Base-by-base conservation (phyloP, 2,113 vertebrate species). In the Eulemur rufifrons region DNA sequence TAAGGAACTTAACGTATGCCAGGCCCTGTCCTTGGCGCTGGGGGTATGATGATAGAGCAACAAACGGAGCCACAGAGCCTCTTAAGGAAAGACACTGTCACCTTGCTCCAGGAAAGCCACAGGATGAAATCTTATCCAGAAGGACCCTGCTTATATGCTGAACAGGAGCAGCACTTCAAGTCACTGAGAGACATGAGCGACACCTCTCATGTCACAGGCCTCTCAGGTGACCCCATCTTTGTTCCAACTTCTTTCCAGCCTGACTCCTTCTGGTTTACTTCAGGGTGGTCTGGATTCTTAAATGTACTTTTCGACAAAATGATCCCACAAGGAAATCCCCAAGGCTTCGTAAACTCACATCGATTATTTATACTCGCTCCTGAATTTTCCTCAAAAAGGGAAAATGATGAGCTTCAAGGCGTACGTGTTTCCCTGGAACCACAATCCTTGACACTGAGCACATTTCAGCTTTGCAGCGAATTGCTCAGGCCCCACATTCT, bases 251-350 rank as follows among this genome's bases (percentile, higher is more conserved):
- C 64, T 71, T 45, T 45, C 84, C 52, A 45, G 64, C 47, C 64
- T 3, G 23, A 52, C 69, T 13, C 68, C 82, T 42, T 66, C 42
- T 86, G 84, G 34, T 68, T 86, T 66, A 73, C 10, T n/a, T 68
- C 42, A 77, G 29, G 6, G 32, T 42, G 4, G 10, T 37, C 52
- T 54, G 18, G 8, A 63, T 90, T 37, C 50, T 47, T 73, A 56
- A 69, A 64, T 3, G 10, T 56, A 93, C 25, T 83, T 69, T 89
- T 61, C 80, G 69, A 39, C 12, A 27, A 92, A 66, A 94, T 47
- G 78, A 71, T 13, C 29, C 45, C 32, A 2, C 15, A 61, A 68
- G 15, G 18, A 69, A 80, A 12, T 45, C 66, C 20, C 54, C 18
- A 15, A 13, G 45, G 13, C 69, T 66, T 83, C 73, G 82, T 71